Evolutionary conservation across 2,797 vertebrate genomes (phyloP).

Genomic region (Hippoglossus hippoglossus): DNA sequence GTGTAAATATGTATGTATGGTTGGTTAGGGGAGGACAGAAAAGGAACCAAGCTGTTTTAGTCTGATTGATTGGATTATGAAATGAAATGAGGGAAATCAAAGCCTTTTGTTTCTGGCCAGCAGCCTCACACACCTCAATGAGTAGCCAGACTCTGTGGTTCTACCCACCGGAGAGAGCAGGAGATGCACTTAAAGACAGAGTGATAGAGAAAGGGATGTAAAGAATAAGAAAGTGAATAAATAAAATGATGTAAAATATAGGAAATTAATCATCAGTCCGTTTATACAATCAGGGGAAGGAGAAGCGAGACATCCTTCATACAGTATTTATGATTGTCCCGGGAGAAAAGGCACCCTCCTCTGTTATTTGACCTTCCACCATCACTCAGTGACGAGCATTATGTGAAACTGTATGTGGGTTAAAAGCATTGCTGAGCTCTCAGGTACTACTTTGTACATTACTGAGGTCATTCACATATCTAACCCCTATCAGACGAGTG

Average conservation of each 20-base stretch:
- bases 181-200: slow-evolving; percentile 17
- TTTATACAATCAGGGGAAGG: slow-evolving; percentile 29
- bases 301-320: slow-evolving; percentile 23
- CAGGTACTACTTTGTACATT: slow-evolving; percentile 30
- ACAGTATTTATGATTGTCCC: slow-evolving; percentile 15
- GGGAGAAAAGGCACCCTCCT: slow-evolving; percentile 23
- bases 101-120: slow-evolving; percentile 46
- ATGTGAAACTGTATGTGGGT: slow-evolving; percentile 52
- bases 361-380: slow-evolving; percentile 51
- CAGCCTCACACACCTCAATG: slow-evolving; percentile 33
- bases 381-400: slow-evolving; percentile 41
- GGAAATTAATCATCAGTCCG: slow-evolving; percentile 25
- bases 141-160: slow-evolving; percentile 29
- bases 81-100: slow-evolving; percentile 74
- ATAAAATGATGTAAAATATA: background rate
- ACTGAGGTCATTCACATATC: slow-evolving; percentile 44
- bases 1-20: slow-evolving; percentile 69
- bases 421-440: slow-evolving; percentile 57
- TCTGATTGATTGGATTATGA: slow-evolving; percentile 82
- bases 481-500: slow-evolving; percentile 27
- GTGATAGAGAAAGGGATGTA: background rate
- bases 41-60: slow-evolving; percentile 63
- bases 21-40: slow-evolving; percentile 61
- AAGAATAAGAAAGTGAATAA: background rate
- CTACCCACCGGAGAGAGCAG: slow-evolving; percentile 1